Conservation (phyloP, 1,140 invertebrate species). For the Diorhabda elongata region DNA sequence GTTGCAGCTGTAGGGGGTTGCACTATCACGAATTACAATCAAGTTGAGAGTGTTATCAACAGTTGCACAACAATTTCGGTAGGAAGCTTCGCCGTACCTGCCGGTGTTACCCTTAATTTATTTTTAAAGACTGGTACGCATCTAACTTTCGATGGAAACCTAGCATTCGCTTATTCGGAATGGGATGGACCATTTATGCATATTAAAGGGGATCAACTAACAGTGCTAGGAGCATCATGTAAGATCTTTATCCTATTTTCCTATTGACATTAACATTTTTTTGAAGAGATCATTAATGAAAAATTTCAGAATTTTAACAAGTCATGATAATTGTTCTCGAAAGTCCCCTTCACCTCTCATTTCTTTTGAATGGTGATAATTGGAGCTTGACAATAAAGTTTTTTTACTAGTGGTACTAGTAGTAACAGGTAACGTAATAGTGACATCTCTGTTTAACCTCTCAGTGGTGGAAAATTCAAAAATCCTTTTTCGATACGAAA, state of each 20-base stretch:
- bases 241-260: background rate
- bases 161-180: background rate
- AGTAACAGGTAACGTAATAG: no score
- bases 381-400: no score
- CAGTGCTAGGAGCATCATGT: background rate
- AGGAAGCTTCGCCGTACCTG: conserved; percentile 5
- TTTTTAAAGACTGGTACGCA: conserved; percentile 7
- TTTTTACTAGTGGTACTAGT: no score
- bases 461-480: no score
- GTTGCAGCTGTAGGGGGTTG: background rate
- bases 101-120: conserved; percentile 1
- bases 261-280: no score
- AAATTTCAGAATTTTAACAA: no score
- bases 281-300: no score
- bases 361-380: no score
- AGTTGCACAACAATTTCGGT: background rate
- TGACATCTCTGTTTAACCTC: no score
- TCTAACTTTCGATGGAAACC: background rate
- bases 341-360: no score
- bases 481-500: no score
- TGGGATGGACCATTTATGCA: conserved; percentile 7
- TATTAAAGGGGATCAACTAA: background rate
- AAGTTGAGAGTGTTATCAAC: background rate
- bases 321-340: no score
- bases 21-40: background rate